Percentiles rank a stretch among this genome's conserved stretches.
phyloP scores from a whole-genome alignment of 1,140 invertebrate species.

The Drosophila pachea region DNA sequence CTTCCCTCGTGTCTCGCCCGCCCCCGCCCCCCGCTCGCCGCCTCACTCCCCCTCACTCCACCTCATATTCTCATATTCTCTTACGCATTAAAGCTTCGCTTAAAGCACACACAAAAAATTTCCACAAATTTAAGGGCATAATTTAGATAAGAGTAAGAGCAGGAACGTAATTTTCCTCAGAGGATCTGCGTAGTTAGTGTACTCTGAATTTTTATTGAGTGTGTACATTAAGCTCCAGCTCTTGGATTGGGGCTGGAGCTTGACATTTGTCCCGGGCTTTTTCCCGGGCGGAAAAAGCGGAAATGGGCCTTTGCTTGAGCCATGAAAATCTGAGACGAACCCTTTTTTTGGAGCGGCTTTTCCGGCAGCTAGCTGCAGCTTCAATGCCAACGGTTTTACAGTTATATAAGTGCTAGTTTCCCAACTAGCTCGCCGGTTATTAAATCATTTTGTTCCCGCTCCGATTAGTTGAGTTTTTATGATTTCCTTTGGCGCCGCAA shows the following conservation, averaged over 20 bases:
- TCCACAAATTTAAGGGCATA: conserved; percentile 35
- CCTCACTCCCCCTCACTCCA: not conserved
- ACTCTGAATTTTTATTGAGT: not conserved
- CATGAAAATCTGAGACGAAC: conserved; percentile 2
- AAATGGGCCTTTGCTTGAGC: conserved; percentile 2
- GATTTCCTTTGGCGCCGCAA: not conserved
- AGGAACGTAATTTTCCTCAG: conserved; percentile 1
- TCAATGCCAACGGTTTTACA: no score
- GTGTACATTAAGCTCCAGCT: conserved; percentile 1
- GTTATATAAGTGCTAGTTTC: no score
- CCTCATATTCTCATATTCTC: not conserved
- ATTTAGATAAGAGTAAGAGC: conserved; percentile 41
- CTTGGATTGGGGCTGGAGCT: not conserved
- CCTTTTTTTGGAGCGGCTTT: no score
- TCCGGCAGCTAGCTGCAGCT: no score
- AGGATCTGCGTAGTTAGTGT: conserved; percentile 13
- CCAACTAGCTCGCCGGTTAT: no score
- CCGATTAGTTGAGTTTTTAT: not conserved
- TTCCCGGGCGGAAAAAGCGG: no score
- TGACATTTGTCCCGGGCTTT: conserved; percentile 9
- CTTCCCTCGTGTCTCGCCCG: not conserved
- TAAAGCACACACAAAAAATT: conserved; percentile 36
- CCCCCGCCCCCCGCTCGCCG: not conserved
- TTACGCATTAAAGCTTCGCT: conserved; percentile 46
- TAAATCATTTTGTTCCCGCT: no score